Conservation (phyloP, 1,140 invertebrate species). For the Diuraphis noxia region DNA sequence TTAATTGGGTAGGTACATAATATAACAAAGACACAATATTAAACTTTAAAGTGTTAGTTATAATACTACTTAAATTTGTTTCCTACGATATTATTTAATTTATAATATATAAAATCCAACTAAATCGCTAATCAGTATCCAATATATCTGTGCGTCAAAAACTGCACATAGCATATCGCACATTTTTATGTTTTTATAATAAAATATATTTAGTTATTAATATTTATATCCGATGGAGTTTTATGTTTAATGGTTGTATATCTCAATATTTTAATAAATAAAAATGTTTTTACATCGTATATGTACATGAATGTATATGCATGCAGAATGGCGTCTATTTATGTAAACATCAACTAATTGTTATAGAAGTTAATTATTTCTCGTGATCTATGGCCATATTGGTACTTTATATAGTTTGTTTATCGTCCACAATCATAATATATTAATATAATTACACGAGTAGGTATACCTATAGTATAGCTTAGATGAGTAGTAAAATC, state of each 20-base stretch:
- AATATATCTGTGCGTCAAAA: background rate
- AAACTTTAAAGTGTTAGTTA: background rate
- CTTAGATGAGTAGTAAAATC: background rate
- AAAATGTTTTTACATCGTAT: background rate
- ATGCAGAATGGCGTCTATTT: too few relatives aligned
- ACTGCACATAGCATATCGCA: background rate
- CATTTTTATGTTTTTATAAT: background rate
- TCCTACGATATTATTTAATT: background rate
- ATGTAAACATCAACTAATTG: background rate
- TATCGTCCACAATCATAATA: background rate
- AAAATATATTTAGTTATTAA: background rate
- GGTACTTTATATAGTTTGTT: background rate
- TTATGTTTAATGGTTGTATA: background rate
- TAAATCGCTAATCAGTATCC: background rate
- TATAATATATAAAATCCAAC: background rate
- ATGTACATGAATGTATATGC: background rate
- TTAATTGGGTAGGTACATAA: too few relatives aligned
- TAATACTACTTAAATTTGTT: too few relatives aligned
- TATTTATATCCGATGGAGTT: background rate
- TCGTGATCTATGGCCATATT: background rate
- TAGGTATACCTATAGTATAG: background rate
- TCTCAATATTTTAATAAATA: background rate
- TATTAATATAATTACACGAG: background rate
- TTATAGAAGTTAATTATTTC: background rate
- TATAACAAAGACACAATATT: background rate